These are phyloP conservation scores for Aspidoscelis tigris DNA, from an alignment of 2,113 vertebrate genomes.

Conservation along the genomic window DNA sequence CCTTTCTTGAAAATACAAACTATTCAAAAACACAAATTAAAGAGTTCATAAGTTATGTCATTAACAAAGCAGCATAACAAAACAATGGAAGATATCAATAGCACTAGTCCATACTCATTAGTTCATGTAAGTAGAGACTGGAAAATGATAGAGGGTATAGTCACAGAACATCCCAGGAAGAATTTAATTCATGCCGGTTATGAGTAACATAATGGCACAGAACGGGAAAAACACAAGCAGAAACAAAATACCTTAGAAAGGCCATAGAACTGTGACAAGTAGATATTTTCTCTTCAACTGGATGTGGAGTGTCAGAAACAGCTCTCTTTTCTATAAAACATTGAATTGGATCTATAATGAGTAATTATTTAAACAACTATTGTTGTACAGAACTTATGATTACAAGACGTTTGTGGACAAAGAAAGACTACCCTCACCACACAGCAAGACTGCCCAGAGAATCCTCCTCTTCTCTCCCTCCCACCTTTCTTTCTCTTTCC, in stretches of 20 bases:
- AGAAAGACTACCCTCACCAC: background rate
- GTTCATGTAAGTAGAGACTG: background rate
- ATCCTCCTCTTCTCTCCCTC: background rate
- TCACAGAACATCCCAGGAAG: background rate
- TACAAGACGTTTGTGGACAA: no score
- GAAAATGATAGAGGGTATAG: background rate
- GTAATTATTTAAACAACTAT: background rate
- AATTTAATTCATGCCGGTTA: background rate
- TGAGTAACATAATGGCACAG: background rate
- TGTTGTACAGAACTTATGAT: background rate
- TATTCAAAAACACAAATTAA: no score
- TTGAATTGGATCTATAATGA: slow-evolving; percentile 2
- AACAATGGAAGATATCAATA: no score
- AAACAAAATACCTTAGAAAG: slow-evolving; percentile 49
- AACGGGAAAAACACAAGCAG: background rate
- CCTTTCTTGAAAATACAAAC: no score
- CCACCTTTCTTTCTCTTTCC: no score
- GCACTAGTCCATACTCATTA: background rate
- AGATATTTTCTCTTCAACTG: slow-evolving; percentile 50
- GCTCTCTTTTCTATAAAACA: slow-evolving; percentile 60
- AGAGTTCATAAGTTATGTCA: no score
- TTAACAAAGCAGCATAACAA: no score
- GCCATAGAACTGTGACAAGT: slow-evolving; percentile 44
- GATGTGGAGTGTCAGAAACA: slow-evolving; percentile 60
- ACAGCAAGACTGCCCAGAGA: background rate